phyloP scores from a whole-genome alignment of 2,113 vertebrate species.

The Aphelocoma coerulescens region DNA sequence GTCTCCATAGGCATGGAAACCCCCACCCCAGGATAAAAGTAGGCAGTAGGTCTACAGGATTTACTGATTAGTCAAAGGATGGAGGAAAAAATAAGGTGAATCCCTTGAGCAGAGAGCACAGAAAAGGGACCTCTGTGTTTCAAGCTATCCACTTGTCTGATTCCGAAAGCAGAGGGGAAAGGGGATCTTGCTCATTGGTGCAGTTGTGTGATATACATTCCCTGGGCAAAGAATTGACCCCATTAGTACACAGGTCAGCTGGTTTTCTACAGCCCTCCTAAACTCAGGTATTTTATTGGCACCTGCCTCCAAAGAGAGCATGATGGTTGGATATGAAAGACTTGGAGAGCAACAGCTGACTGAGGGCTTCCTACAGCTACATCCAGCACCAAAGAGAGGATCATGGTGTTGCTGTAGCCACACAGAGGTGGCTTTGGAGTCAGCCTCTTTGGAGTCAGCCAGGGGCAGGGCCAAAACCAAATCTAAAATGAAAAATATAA shows the following conservation, averaged over 20 bases:
- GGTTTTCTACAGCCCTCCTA: neutral
- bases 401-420: neutral
- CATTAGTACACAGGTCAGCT: neutral
- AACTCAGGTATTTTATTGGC: neutral
- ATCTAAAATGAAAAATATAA: neutral
- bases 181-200: neutral
- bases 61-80: neutral
- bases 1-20: neutral
- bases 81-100: neutral
- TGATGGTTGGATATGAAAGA: neutral
- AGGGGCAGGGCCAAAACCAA: neutral
- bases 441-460: neutral
- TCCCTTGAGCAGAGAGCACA: neutral
- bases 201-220: neutral
- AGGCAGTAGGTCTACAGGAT: neutral
- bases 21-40: neutral
- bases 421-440: neutral
- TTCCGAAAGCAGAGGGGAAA: neutral
- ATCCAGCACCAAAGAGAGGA: no score
- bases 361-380: rapidly evolving
- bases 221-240: neutral
- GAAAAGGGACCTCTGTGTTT: neutral
- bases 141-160: neutral
- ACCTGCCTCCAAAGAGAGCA: neutral
- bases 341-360: neutral